A percentile compares a stretch with the other conserved stretches of the same genome.
Conservation (phyloP, 2,888 invertebrate species). For the Proisotoma minuta region DNA sequence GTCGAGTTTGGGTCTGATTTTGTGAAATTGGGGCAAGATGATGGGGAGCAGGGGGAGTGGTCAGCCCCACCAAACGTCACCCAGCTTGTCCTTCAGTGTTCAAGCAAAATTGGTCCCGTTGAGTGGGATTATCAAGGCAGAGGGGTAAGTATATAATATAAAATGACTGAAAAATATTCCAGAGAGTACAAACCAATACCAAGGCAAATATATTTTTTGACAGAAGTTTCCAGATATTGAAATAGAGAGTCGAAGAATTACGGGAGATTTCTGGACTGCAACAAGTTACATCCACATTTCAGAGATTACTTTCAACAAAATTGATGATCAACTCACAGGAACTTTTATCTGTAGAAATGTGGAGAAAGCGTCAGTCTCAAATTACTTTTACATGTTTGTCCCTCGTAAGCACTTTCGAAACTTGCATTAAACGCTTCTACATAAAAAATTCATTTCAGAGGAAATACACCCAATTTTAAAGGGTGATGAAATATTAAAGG, state of each 20-base stretch:
- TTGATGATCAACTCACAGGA: constrained; percentile 28
- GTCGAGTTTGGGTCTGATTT: constrained; percentile 20
- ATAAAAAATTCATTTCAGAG: constrained; percentile 19
- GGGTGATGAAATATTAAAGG: constrained; percentile 21
- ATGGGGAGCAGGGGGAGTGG: constrained; percentile 30
- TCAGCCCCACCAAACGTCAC: constrained; percentile 35
- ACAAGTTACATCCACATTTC: constrained; percentile 27
- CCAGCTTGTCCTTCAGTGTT: constrained; percentile 32
- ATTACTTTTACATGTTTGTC: constrained; percentile 35
- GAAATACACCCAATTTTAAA: constrained; percentile 21
- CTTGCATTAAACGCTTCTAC: not conserved
- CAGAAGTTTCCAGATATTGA: constrained; percentile 30
- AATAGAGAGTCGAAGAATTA: constrained; percentile 25
- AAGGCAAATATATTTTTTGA: constrained; percentile 13
- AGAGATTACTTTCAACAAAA: constrained; percentile 18
- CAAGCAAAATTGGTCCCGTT: constrained; percentile 31
- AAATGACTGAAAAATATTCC: not conserved
- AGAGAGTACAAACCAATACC: not conserved
- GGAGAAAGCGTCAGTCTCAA: constrained; percentile 23
- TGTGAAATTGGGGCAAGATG: constrained; percentile 21
- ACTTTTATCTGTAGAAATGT: constrained; percentile 29
- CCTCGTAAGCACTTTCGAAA: constrained; percentile 25
- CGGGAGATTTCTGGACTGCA: constrained; percentile 31
- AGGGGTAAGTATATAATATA: constrained; percentile 23
- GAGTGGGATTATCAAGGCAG: constrained; percentile 40